Conservation (phyloP, 1,140 invertebrate species). For the Sycophaga agraensis region DNA sequence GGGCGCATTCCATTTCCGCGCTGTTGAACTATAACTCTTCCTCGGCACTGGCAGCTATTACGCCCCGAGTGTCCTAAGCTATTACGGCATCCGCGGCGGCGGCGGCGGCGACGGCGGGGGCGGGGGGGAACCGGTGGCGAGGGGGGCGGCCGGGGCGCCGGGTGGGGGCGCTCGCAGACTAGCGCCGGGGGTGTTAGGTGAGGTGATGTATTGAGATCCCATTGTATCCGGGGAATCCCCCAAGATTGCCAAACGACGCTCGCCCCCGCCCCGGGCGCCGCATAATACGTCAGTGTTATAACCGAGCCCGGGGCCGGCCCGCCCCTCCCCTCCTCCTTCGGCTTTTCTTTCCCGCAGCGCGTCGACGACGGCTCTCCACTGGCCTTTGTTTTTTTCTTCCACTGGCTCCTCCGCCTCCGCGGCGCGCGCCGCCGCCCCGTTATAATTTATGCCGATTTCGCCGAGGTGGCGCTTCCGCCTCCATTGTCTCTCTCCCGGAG, state of each 20-base stretch:
- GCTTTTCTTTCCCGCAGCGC: constrained; percentile 3
- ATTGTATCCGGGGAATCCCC: constrained; percentile 59
- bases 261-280: too few relatives aligned
- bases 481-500: not conserved
- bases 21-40: constrained; percentile 57
- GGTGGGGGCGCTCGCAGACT: not conserved
- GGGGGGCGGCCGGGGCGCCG: constrained; percentile 16
- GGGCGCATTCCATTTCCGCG: constrained; percentile 47
- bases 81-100: constrained; percentile 49
- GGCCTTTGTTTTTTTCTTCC: not conserved
- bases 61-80: constrained; percentile 47
- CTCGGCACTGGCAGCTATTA: constrained; percentile 54
- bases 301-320: not conserved
- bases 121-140: constrained; percentile 3
- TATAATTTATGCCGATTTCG: constrained; percentile 16
- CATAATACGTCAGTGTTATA: too few relatives aligned
- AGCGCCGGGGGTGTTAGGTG: constrained; percentile 40
- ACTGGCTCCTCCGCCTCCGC: too few relatives aligned
- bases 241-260: constrained; percentile 56
- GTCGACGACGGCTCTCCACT: not conserved
- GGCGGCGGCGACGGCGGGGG: constrained; percentile 29
- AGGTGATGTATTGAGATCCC: constrained; percentile 61
- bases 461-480: not conserved
- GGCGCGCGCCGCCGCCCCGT: not conserved
- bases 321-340: not conserved